A percentile compares a stretch with the other conserved stretches of the same genome.
These are phyloP conservation scores for Sardinella longiceps DNA, from an alignment of 2,797 vertebrate genomes.

Conservation along the genomic window DNA sequence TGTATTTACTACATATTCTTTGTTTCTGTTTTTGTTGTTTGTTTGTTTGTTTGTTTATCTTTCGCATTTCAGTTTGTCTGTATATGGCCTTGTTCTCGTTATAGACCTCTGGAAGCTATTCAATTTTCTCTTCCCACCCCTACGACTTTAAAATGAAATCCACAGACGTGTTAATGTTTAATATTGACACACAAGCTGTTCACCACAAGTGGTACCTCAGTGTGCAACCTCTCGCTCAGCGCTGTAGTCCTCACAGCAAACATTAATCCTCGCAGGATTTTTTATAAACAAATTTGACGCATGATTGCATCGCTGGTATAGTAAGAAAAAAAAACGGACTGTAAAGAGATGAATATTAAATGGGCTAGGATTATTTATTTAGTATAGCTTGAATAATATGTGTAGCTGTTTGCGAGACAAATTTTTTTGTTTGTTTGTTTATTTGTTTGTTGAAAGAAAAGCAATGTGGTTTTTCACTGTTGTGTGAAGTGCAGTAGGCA, in stretches of 20 bases:
- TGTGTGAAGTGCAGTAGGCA: conserved; percentile 60
- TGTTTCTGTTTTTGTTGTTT: not conserved
- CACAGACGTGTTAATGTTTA: conserved; percentile 4
- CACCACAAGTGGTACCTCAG: not conserved
- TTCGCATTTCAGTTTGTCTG: not conserved
- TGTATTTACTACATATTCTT: not conserved
- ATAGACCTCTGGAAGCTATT: not conserved
- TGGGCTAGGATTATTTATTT: conserved; percentile 43
- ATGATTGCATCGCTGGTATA: conserved; percentile 42
- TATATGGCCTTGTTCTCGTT: not conserved
- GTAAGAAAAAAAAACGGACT: conserved; percentile 34
- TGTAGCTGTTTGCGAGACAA: conserved; percentile 26
- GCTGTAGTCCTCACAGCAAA: not conserved
- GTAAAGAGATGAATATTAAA: conserved; percentile 32
- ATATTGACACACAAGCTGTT: conserved; percentile 12
- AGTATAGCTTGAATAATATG: conserved; percentile 33
- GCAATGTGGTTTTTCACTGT: conserved; percentile 62
- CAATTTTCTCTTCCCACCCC: not conserved
- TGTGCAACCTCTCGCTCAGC: not conserved
- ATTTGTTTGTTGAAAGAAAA: conserved; percentile 45
- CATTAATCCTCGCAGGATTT: conserved; percentile 21
- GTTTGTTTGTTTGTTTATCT: not conserved
- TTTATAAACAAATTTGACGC: conserved; percentile 37
- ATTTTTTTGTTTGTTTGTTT: conserved; percentile 21
- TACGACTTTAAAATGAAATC: not conserved